Evolutionary conservation across 2,113 vertebrate species (phyloP), one percentile per base, ranked within the genome.

Genomic region (Zosterops pallidus): DNA sequence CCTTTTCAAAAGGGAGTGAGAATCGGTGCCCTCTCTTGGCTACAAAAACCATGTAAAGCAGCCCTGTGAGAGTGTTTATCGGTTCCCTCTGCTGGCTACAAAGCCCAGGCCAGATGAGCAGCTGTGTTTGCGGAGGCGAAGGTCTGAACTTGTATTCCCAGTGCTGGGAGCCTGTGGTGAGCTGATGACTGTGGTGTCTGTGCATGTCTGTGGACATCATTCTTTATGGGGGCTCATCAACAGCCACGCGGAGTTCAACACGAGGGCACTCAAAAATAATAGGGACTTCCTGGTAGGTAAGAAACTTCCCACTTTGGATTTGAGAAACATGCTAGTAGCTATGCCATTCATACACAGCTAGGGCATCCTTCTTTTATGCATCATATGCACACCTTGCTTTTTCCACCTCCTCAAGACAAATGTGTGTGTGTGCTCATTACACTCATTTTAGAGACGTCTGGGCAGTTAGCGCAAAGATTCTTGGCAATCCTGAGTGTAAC

Each of bases 81-180:
- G 65, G 87, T 89, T 94, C 86, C 95, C 91, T 96, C 92, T 96
- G 86, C 94, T 95, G 93, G 80, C 94, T 97, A 94, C 89, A 97
- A 83, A 94, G 90, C 57, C 90, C 86, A 83, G 91, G 95, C 91
- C 94, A 94, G 92, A 94, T 63, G 96, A 97, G 94, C 97, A 97
- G 97, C 94, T 97, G 95, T 95, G 96, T 96, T 97, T 96, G 92
- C 72, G 55, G 88, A 96, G 91, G 88, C 88, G 80, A 96, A 90
- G 74, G 78, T 83, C 92, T 90, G 44, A 53, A 57, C n/a, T 86
- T 94, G 82, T 92, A 82, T 94, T 94, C 89, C 94, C 92, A 95
- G 71, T 29, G 79, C 67, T 95, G 74, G 44, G 74, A 89, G 88
- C 89, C 62, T 50, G 68, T 8, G 6, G 47, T 90, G 83, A 94